phyloP scores from a whole-genome alignment of 2,113 vertebrate species.

The Plectropomus leopardus region DNA sequence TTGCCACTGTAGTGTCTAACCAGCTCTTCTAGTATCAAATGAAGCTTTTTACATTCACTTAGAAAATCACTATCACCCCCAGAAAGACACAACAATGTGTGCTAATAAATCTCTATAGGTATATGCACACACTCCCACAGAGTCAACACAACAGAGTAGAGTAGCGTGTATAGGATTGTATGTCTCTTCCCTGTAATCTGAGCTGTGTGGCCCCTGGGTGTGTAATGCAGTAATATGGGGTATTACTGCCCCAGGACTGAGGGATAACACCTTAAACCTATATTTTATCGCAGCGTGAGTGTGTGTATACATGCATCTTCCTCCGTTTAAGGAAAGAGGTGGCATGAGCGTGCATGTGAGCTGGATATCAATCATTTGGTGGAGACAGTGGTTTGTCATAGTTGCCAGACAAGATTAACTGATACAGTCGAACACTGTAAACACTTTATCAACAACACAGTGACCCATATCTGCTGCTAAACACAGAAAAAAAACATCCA shows the following conservation, averaged over 20 bases:
- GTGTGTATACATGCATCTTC: conserved; percentile 42
- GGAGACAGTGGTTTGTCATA: conserved; percentile 3
- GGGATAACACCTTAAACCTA: conserved; percentile 77
- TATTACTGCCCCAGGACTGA: conserved; percentile 79
- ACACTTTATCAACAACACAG: neutral
- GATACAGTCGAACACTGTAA: neutral
- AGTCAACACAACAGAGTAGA: conserved; percentile 22
- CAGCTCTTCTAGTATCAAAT: neutral
- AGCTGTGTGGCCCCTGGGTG: conserved; percentile 72
- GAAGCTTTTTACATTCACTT: neutral
- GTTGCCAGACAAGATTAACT: neutral
- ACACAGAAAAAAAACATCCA: neutral
- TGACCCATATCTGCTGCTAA: neutral
- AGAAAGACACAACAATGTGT: neutral
- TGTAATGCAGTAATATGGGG: conserved; percentile 85
- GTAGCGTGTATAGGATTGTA: conserved; percentile 64
- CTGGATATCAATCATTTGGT: conserved; percentile 37
- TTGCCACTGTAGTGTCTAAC: neutral
- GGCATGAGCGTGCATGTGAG: neutral
- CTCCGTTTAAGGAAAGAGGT: conserved; percentile 30
- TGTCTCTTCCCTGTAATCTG: conserved; percentile 77
- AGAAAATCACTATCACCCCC: neutral
- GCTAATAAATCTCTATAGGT: neutral
- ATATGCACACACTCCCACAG: conserved; percentile 17
- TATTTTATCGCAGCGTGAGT: conserved; percentile 80